Percentiles rank a stretch among this genome's conserved stretches.
phyloP scores from a whole-genome alignment of 2,113 vertebrate species.

The Mohoua ochrocephala region DNA sequence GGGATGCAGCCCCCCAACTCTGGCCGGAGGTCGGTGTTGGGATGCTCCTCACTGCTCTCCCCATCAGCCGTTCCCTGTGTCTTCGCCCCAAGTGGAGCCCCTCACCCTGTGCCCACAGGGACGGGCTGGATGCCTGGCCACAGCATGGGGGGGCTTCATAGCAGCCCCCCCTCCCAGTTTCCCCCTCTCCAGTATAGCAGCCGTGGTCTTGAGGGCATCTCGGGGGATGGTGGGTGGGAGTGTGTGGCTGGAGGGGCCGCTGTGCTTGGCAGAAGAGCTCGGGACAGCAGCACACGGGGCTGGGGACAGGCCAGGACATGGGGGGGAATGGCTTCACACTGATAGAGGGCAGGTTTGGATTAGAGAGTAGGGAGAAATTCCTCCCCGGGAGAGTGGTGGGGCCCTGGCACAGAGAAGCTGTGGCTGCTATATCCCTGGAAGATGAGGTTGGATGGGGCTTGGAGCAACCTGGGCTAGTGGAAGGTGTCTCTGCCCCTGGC shows the following conservation, averaged over 20 bases:
- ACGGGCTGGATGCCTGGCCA: background rate
- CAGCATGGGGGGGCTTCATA: background rate
- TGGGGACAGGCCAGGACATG: background rate
- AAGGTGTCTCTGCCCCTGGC: background rate
- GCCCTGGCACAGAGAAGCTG: background rate
- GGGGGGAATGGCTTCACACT: background rate
- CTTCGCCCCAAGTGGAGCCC: background rate
- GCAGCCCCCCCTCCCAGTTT: background rate
- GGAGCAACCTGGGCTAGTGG: background rate
- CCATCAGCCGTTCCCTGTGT: too few species aligned
- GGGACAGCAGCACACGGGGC: background rate
- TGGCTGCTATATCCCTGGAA: background rate
- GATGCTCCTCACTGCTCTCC: background rate
- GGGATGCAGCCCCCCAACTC: background rate
- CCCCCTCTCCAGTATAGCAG: background rate
- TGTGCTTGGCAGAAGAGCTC: background rate
- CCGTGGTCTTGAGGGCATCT: background rate
- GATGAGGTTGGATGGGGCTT: background rate
- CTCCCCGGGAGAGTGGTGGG: background rate
- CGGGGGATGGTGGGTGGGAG: background rate
- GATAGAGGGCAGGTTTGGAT: background rate
- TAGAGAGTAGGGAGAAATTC: background rate
- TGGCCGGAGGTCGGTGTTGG: background rate
- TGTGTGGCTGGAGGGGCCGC: background rate
- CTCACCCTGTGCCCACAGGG: background rate